Evolutionary conservation across 2,113 vertebrate species (phyloP), one percentile per base, ranked within the genome.

Genomic region (Scolopax mira): DNA sequence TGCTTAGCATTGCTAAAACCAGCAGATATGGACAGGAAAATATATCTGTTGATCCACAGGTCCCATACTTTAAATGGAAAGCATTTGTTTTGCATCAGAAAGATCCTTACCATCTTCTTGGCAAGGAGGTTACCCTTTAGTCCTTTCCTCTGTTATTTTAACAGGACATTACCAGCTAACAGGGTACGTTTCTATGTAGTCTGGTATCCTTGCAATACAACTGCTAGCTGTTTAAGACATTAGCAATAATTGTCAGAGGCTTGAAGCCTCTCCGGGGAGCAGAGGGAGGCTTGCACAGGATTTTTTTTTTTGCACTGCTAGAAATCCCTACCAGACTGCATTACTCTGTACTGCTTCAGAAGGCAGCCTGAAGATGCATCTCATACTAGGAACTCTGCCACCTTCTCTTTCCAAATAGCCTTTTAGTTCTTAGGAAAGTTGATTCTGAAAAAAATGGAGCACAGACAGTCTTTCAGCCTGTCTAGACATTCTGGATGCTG

Each of bases 401-500:
- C 87, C 44, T 84, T 64, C 48, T 35, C 86, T 84, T 93, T 94
- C 89, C 73, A 87, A 81, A 71, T 8, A 79, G 48, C 52, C 52
- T 89, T 67, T 89, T 49, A 57, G 44, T 49, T 79, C 65, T 89
- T 49, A 67, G 65, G 44, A 79, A 92, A 91, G 77, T 65, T 89
- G 30, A 84, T 66, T 84, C 41, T 64, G 55, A 92, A 78, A 70
- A 70, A 77, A 89, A 78, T 7, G 27, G 33, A 91, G 78, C 57
- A 48, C 70, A 96, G 91, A 62, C 83, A 85, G 75, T 55, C 79
- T 86, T 90, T 70, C 51, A 96, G 89, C 79, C 80, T 91, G 93
- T 94, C 86, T 95, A 94, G 95, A 95, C 83, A 81, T 74, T 89
- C 84, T 94, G 80, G 61, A 93, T 91, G 52, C 70, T 90, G 73